Conservation (phyloP, 1,140 invertebrate genomes). For the Drosophila paulistorum region DNA sequence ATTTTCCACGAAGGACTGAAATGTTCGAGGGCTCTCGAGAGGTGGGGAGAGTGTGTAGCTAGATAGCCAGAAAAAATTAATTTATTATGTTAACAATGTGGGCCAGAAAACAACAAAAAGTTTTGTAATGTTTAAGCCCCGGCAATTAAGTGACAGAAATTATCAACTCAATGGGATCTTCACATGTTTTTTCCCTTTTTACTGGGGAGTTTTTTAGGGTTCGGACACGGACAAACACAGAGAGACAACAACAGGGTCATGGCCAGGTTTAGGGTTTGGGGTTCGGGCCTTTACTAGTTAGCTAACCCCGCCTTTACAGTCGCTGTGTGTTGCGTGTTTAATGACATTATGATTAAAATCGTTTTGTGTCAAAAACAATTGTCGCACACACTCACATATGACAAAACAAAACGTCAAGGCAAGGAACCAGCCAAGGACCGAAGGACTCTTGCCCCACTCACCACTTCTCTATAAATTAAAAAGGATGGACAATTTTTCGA, state of each 20-base stretch:
- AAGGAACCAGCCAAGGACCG: background rate
- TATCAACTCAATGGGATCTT: conserved; percentile 70
- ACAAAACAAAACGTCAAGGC: background rate
- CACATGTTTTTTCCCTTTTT: conserved; percentile 47
- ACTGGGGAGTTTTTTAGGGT: background rate
- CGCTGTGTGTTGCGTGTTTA: conserved; percentile 60
- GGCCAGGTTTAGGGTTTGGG: conserved; percentile 16
- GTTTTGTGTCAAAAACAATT: conserved; percentile 80
- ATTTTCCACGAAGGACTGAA: conserved; percentile 22
- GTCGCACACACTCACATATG: conserved; percentile 56
- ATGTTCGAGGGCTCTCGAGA: background rate
- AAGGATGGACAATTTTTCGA: conserved; percentile 18
- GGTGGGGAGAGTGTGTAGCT: background rate
- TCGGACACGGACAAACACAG: background rate
- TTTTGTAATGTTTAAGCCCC: conserved; percentile 78
- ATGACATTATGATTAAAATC: conserved; percentile 81
- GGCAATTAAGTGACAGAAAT: conserved; percentile 77
- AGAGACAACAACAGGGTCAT: background rate
- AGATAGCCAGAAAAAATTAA: conserved; percentile 54
- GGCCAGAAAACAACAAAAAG: conserved; percentile 38
- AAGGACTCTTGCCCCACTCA: background rate
- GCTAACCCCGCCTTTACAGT: conserved; percentile 16
- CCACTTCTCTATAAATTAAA: background rate
- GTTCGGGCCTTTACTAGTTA: conserved; percentile 25
- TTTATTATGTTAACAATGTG: conserved; percentile 75